These are phyloP conservation scores for Automeris io DNA, from an alignment of 2,888 invertebrate species.

Conservation along the genomic window DNA sequence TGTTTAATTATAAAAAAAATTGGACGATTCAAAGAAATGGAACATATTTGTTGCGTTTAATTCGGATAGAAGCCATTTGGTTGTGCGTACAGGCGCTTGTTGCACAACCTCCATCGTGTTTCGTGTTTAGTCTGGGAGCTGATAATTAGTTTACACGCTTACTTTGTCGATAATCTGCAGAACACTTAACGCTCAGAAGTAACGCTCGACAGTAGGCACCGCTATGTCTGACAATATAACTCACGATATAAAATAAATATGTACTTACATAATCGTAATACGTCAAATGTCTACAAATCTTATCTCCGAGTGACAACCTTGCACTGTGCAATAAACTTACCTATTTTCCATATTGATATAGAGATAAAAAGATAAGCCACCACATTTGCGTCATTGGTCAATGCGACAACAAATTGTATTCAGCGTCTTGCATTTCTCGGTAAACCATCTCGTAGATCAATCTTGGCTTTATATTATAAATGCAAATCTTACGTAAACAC, in stretches of 20 bases:
- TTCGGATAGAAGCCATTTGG: constrained; percentile 12
- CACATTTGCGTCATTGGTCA: constrained; percentile 8
- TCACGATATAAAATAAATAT: constrained; percentile 21
- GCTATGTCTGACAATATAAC: constrained; percentile 34
- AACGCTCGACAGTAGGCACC: constrained; percentile 27
- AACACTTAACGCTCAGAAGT: constrained; percentile 24
- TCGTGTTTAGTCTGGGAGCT: constrained; percentile 32
- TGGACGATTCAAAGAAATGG: background rate
- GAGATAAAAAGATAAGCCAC: constrained; percentile 16
- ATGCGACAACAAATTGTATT: constrained; percentile 1
- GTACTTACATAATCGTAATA: constrained; percentile 14
- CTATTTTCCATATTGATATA: constrained; percentile 11
- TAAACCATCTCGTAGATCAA: constrained; percentile 1
- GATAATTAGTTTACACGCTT: constrained; percentile 30
- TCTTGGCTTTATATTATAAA: constrained; percentile 3
- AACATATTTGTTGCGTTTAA: constrained; percentile 22
- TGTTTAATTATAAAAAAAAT: no score
- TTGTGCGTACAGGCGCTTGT: constrained; percentile 11
- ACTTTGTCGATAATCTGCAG: constrained; percentile 31
- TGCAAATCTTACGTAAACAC: background rate
- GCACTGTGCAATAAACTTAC: constrained; percentile 17
- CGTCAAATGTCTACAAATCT: constrained; percentile 11
- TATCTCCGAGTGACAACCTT: constrained; percentile 16
- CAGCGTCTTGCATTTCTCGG: constrained; percentile 1
- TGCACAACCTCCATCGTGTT: constrained; percentile 24